Percentiles rank a stretch among this genome's conserved stretches.
phyloP scores from a whole-genome alignment of 1,140 invertebrate species.

The Drosophila guanche region DNA sequence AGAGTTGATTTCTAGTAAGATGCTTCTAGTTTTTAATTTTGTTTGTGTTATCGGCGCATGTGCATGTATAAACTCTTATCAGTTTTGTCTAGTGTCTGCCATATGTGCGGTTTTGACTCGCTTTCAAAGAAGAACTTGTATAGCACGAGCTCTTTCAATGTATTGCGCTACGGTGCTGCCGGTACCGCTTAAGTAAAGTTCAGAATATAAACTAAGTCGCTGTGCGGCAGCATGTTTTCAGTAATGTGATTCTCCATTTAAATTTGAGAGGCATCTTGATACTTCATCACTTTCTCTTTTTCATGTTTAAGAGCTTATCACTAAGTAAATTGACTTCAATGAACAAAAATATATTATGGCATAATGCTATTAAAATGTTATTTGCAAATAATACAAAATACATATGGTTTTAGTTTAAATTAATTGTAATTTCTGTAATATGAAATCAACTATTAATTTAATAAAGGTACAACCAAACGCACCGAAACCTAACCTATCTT shows the following conservation, averaged over 20 bases:
- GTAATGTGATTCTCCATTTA: conserved; percentile 33
- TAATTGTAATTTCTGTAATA: too few species aligned
- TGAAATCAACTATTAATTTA: too few species aligned
- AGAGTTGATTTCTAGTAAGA: conserved; percentile 23
- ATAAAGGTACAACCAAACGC: too few species aligned
- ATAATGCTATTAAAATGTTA: too few species aligned
- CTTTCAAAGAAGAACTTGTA: conserved; percentile 10
- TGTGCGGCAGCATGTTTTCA: conserved; percentile 19
- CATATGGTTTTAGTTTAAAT: too few species aligned
- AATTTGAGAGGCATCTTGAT: conserved; percentile 32
- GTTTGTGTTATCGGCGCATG: conserved; percentile 27
- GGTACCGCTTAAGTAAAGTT: conserved; percentile 50
- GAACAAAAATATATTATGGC: too few species aligned
- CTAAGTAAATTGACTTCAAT: neutral
- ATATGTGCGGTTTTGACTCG: neutral
- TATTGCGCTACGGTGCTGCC: conserved; percentile 18
- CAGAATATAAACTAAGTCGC: conserved; percentile 61
- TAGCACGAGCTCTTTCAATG: conserved; percentile 16
- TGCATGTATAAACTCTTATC: conserved; percentile 20
- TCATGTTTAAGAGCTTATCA: conserved; percentile 54
- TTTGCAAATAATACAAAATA: too few species aligned
- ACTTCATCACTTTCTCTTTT: conserved; percentile 42
- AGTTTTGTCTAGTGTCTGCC: conserved; percentile 13
- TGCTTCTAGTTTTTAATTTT: neutral
- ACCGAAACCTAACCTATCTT: too few species aligned